Evolutionary conservation across 2,113 vertebrate genomes (phyloP).

Genomic region (Pangasianodon gigas): DNA sequence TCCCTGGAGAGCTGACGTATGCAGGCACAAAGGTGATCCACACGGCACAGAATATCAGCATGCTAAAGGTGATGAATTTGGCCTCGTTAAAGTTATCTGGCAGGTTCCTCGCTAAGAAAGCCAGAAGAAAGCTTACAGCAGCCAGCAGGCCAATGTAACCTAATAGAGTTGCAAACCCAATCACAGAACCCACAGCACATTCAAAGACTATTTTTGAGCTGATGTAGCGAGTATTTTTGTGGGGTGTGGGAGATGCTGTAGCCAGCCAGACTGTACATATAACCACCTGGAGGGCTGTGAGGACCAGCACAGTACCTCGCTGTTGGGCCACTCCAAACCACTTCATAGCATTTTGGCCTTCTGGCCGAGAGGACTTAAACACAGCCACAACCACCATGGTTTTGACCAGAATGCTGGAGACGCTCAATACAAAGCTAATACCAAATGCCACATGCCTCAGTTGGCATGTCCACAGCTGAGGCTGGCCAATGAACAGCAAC

Average conservation of each 20-base stretch:
- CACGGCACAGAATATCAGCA: slow-evolving; percentile 65
- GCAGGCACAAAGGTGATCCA: slow-evolving; percentile 63
- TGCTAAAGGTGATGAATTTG: slow-evolving; percentile 69
- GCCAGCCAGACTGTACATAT: slow-evolving; percentile 58
- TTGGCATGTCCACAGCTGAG: slow-evolving; percentile 59
- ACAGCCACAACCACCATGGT: slow-evolving; percentile 65
- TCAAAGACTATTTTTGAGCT: slow-evolving; percentile 59
- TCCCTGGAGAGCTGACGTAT: slow-evolving; percentile 63
- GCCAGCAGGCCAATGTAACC: slow-evolving; percentile 64
- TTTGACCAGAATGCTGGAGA: slow-evolving; percentile 66
- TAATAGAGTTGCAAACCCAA: slow-evolving; percentile 53
- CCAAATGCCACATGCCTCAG: slow-evolving; percentile 62
- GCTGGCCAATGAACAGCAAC: slow-evolving; percentile 61
- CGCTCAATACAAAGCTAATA: slow-evolving; percentile 61
- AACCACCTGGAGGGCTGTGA: slow-evolving; percentile 53
- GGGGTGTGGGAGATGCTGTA: slow-evolving; percentile 53
- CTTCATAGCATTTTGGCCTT: slow-evolving; percentile 56
- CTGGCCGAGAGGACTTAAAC: slow-evolving; percentile 60
- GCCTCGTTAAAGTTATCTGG: slow-evolving; percentile 69
- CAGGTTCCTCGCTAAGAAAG: slow-evolving; percentile 63
- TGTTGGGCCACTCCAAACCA: slow-evolving; percentile 63
- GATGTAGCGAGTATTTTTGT: slow-evolving; percentile 55
- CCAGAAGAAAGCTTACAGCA: slow-evolving; percentile 60
- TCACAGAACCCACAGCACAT: slow-evolving; percentile 56
- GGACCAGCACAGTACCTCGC: slow-evolving; percentile 54